These are phyloP conservation scores for Zaprionus camerounensis DNA, from an alignment of 1,140 invertebrate genomes.

Conservation along the genomic window DNA sequence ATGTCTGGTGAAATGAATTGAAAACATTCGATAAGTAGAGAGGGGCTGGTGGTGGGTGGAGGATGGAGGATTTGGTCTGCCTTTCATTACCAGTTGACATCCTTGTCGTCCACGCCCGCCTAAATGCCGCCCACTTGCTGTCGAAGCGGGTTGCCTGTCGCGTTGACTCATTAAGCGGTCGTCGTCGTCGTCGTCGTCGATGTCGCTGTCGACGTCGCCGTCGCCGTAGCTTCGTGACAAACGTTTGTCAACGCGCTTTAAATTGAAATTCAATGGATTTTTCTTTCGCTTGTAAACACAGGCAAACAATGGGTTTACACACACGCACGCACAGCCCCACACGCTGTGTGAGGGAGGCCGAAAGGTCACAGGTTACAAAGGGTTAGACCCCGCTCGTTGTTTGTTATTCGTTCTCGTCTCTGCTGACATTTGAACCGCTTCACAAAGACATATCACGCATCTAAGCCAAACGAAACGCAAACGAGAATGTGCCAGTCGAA, in stretches of 20 bases:
- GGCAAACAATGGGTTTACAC: slow-evolving; percentile 42
- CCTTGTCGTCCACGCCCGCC: slow-evolving; percentile 4
- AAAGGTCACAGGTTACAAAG: slow-evolving; percentile 66
- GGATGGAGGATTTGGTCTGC: background rate
- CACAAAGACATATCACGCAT: slow-evolving; percentile 53
- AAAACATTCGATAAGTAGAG: background rate
- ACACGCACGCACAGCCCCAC: background rate
- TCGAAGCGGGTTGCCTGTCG: background rate
- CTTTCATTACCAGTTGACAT: background rate
- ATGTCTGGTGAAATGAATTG: slow-evolving; percentile 5
- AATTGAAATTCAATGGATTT: slow-evolving; percentile 69
- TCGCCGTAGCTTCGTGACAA: slow-evolving; percentile 47
- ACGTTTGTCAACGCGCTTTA: slow-evolving; percentile 65
- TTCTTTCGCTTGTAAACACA: slow-evolving; percentile 57
- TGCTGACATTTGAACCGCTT: slow-evolving; percentile 55
- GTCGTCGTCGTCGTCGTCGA: slow-evolving; percentile 18
- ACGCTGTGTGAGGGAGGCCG: slow-evolving; percentile 6
- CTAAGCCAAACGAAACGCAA: slow-evolving; percentile 34
- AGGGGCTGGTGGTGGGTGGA: background rate
- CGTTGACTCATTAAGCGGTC: slow-evolving; percentile 42
- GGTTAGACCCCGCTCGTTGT: slow-evolving; percentile 48
- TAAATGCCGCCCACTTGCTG: slow-evolving; percentile 6
- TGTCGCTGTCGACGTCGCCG: slow-evolving; percentile 32
- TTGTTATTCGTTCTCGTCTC: slow-evolving; percentile 12
- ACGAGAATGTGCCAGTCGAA: slow-evolving; percentile 5